Conservation (phyloP, 2,797 vertebrate species). For the Pampus argenteus region DNA sequence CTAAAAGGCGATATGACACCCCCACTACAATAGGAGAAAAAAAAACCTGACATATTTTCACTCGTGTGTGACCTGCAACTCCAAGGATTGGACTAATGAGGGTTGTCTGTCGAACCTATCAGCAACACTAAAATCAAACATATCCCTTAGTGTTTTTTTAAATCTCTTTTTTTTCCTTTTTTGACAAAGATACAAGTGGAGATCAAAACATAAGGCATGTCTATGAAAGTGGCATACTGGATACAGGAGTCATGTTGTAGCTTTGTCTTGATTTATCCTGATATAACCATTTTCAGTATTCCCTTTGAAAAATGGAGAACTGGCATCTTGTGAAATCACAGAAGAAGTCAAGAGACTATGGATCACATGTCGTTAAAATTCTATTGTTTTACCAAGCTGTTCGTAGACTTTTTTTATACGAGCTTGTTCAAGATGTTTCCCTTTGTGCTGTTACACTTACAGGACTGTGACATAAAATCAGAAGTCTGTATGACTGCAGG, state of each 20-base stretch:
- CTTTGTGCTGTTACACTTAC: slow-evolving; percentile 65
- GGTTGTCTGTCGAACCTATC: slow-evolving; percentile 47
- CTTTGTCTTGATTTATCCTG: slow-evolving; percentile 86
- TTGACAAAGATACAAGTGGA: slow-evolving; percentile 69
- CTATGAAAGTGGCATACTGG: slow-evolving; percentile 75
- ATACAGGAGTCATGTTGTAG: slow-evolving; percentile 82
- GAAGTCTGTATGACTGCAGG: slow-evolving; percentile 52
- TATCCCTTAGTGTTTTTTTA: slow-evolving; percentile 49
- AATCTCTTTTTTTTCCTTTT: slow-evolving; percentile 42
- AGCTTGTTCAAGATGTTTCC: slow-evolving; percentile 69
- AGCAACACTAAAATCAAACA: slow-evolving; percentile 63
- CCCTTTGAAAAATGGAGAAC: slow-evolving; percentile 84
- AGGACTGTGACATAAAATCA: slow-evolving; percentile 62
- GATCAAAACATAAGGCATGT: slow-evolving; percentile 79
- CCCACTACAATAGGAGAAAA: background rate
- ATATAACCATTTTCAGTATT: slow-evolving; percentile 84
- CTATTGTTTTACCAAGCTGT: slow-evolving; percentile 77
- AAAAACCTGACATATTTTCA: slow-evolving; percentile 4
- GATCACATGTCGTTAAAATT: slow-evolving; percentile 79
- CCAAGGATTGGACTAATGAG: slow-evolving; percentile 50
- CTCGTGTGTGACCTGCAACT: slow-evolving; percentile 36
- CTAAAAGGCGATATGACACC: background rate
- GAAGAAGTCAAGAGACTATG: slow-evolving; percentile 81
- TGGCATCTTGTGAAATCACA: slow-evolving; percentile 86
- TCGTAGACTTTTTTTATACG: slow-evolving; percentile 67